Percentiles rank a stretch among this genome's conserved stretches.
Conservation (phyloP, 2,797 vertebrate species). For the Anas flavirostris region DNA sequence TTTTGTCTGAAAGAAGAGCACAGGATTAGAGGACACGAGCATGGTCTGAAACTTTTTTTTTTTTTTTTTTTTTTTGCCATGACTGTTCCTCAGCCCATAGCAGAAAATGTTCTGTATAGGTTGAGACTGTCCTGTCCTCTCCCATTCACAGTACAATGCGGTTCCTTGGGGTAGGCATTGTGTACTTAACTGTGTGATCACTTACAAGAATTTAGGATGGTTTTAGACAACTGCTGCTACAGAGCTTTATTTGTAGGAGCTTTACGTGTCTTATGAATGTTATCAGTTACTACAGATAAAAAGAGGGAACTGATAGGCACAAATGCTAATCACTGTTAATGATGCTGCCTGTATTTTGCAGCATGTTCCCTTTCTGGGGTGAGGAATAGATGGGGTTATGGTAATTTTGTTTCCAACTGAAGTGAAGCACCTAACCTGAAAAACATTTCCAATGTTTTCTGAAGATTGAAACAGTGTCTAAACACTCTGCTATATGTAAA, state of each 20-base stretch:
- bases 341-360: background rate
- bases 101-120: accelerated
- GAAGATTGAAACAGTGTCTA: background rate
- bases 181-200: background rate
- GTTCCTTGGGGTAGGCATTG: accelerated
- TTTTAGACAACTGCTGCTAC: background rate
- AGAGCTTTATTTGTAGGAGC: background rate
- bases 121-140: background rate
- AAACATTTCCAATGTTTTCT: background rate
- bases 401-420: background rate
- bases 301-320: background rate
- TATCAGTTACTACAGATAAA: background rate
- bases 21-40: background rate
- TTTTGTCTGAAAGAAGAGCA: background rate
- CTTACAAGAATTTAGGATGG: background rate
- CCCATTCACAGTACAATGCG: background rate
- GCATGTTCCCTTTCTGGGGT: background rate
- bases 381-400: background rate
- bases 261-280: background rate
- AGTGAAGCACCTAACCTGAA: background rate
- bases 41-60: background rate
- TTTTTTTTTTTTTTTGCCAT: background rate
- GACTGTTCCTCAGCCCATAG: accelerated
- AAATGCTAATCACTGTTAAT: background rate
- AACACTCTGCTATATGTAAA: background rate